phyloP scores from a whole-genome alignment of 2,797 vertebrate genomes.

The Spizella passerina region DNA sequence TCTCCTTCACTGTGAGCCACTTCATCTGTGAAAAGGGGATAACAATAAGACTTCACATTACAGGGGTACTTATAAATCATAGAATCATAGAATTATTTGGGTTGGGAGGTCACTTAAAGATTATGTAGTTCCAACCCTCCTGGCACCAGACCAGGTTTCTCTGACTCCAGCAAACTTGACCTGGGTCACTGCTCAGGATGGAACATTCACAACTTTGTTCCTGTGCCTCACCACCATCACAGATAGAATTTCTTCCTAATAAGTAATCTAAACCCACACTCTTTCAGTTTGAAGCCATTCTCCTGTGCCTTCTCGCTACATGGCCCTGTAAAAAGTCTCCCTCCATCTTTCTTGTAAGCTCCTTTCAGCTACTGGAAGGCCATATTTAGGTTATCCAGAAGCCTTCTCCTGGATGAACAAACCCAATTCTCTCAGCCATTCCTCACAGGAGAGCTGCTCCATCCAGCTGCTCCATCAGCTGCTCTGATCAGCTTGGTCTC shows the following conservation, averaged over 20 bases:
- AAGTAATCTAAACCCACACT: not conserved
- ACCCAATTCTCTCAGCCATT: not conserved
- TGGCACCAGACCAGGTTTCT: not conserved
- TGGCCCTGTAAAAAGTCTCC: not conserved
- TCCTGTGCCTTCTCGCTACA: not conserved
- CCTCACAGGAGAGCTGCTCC: not conserved
- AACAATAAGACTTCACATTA: not conserved
- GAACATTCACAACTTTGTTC: not conserved
- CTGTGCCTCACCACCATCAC: not conserved
- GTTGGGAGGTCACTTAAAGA: not conserved
- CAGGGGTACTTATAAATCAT: not conserved
- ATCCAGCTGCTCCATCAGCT: not conserved
- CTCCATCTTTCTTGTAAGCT: not conserved
- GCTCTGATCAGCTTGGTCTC: not conserved
- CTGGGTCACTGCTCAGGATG: not conserved
- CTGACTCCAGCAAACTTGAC: not conserved
- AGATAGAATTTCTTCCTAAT: not conserved
- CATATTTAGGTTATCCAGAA: not conserved
- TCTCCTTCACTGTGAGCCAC: not conserved
- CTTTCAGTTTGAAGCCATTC: not conserved
- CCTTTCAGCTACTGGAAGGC: not conserved
- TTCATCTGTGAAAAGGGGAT: not conserved
- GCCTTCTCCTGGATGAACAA: not conserved
- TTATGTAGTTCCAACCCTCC: not conserved
- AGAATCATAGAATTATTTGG: not conserved